Evolutionary conservation across 2,797 vertebrate species (phyloP), one percentile per base, ranked within the genome.

Genomic region (Buceros bicornis): DNA sequence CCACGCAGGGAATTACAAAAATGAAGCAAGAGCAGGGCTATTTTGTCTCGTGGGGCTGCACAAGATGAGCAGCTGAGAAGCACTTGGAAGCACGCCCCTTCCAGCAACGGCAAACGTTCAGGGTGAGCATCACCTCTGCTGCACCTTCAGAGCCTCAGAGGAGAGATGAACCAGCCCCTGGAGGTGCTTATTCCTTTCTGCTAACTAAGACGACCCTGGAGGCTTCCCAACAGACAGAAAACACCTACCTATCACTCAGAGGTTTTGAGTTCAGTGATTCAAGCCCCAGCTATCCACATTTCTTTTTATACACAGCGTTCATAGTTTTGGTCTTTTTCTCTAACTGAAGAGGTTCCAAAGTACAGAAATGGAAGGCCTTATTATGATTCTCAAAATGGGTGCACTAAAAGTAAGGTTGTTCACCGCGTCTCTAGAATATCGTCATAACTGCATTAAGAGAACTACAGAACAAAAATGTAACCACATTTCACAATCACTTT

Each of bases 31-130:
- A 48, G 5, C 10, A 15, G 20, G 56, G 57, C 28, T 67, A 17
- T 28, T 57, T 7, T 26, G 45, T 43, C 33, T 15, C 0, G 0
- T 9, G 33, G 22, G 14, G 29, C 0, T 53, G 50, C 50, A 47
- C 0, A 2, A 64, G 47, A 29, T 5, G 28, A 42, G 42, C 40
- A 33, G 58, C 72, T 78, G 33, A 13, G 45, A 7, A 28, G 56
- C 65, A 35, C 4, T 9, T 35, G 40, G 28, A n/a, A 29, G 13
- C 6, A 5, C 5, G 17, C 10, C 80, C 64, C 51, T 29, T 53
- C 35, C 40, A 48, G 50, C 43, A 31, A 21, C 0, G 1, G 26
- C 17, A 13, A 65, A 28, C n/a, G 62, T 53, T 47, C 33, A 13
- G n/a, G 51, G 35, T 3, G 16, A 53, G 12, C 37, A 40, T 40